A percentile compares a stretch with the other conserved stretches of the same genome.
Conservation (phyloP, 2,888 invertebrate genomes). For the Meganola albula region DNA sequence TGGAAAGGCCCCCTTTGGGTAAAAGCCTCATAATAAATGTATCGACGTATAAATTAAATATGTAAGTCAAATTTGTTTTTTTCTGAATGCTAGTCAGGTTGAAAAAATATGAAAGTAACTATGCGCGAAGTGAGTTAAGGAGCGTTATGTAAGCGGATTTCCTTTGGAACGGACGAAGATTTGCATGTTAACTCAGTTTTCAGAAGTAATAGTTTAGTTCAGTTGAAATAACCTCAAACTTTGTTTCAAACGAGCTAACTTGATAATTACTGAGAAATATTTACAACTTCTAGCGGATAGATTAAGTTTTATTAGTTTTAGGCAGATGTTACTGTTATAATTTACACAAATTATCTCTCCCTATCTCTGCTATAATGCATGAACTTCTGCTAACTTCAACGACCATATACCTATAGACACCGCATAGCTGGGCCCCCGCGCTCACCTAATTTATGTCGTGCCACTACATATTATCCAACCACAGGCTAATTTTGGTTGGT, state of each 20-base stretch:
- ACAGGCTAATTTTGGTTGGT: too few species aligned
- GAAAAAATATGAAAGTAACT: conserved; percentile 33
- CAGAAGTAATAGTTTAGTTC: conserved; percentile 65
- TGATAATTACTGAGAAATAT: conserved; percentile 53
- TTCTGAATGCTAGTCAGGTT: too few species aligned
- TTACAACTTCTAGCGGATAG: conserved; percentile 52
- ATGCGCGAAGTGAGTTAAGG: conserved; percentile 45
- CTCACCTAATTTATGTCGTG: too few species aligned
- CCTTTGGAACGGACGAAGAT: conserved; percentile 55
- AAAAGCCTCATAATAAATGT: too few species aligned
- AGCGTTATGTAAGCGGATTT: conserved; percentile 45
- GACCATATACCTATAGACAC: too few species aligned
- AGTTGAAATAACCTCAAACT: conserved; percentile 56
- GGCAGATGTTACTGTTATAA: conserved; percentile 23
- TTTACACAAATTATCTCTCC: conserved; percentile 32
- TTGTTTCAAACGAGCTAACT: conserved; percentile 50
- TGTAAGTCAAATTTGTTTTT: too few species aligned
- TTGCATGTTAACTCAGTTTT: conserved; percentile 70
- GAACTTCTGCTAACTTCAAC: too few species aligned
- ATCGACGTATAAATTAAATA: too few species aligned
- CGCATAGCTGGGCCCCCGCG: too few species aligned
- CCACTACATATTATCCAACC: too few species aligned
- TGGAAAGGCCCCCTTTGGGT: too few species aligned
- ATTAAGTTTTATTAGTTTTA: conserved; percentile 43
- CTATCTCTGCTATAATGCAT: too few species aligned